Percentiles rank a stretch among this genome's conserved stretches.
phyloP scores from a whole-genome alignment of 1,140 invertebrate species.

The Protaetia brevitarsis region DNA sequence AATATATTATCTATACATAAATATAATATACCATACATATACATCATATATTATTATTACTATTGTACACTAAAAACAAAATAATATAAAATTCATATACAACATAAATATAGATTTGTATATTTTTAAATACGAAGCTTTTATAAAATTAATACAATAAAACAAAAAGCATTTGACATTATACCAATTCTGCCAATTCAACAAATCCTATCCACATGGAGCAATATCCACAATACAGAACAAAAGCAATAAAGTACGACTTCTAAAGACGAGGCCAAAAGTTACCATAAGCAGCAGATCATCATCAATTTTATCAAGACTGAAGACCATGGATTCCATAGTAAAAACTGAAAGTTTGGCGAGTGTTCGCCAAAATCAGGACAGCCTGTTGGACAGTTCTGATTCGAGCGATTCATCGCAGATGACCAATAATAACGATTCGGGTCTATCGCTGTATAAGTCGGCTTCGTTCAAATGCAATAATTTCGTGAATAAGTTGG shows the following conservation, averaged over 20 bases:
- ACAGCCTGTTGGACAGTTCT: constrained; percentile 41
- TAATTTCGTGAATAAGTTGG: constrained; percentile 47
- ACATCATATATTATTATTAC: not conserved
- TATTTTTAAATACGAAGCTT: constrained; percentile 12
- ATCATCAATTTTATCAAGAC: too few species aligned
- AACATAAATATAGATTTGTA: constrained; percentile 2
- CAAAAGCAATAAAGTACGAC: too few species aligned
- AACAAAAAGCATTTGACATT: not conserved
- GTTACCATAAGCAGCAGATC: too few species aligned
- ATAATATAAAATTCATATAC: too few species aligned
- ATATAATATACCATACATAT: not conserved
- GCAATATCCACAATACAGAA: not conserved
- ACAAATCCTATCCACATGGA: not conserved
- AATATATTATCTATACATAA: constrained; percentile 2
- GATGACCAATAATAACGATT: constrained; percentile 36
- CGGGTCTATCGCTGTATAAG: constrained; percentile 39
- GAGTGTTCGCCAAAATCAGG: constrained; percentile 36
- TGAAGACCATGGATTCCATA: not conserved
- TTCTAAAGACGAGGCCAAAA: too few species aligned
- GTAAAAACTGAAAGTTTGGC: constrained; percentile 35
- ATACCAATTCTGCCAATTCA: not conserved
- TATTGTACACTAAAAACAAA: too few species aligned
- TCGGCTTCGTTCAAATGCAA: constrained; percentile 42
- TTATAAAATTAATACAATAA: not conserved
- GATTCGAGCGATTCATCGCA: constrained; percentile 41